Conservation (phyloP, 1,140 invertebrate genomes). For the Leptopilina boulardi region DNA sequence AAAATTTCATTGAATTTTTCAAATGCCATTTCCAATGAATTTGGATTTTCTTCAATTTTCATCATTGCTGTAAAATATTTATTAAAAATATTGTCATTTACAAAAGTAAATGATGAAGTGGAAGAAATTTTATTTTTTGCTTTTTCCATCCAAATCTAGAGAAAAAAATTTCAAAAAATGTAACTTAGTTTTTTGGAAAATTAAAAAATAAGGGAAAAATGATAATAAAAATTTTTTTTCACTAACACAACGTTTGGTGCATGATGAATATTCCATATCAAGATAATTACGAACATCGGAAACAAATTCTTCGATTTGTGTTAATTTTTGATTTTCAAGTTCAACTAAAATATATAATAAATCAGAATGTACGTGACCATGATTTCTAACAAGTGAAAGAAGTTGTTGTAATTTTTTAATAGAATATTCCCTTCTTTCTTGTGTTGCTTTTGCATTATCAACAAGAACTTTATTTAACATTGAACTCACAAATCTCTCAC, state of each 20-base stretch:
- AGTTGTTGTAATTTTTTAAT: conserved; percentile 64
- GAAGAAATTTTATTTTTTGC: conserved; percentile 54
- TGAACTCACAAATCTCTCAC: conserved; percentile 58
- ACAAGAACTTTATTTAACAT: conserved; percentile 60
- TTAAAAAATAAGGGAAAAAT: no score
- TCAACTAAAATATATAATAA: conserved; percentile 69
- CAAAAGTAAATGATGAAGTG: conserved; percentile 43
- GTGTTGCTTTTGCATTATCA: conserved; percentile 53
- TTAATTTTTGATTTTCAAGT: conserved; percentile 61
- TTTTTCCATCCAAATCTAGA: conserved; percentile 64
- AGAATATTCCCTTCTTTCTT: conserved; percentile 55
- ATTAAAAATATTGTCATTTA: conserved; percentile 63
- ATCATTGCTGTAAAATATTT: conserved; percentile 64
- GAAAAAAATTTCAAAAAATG: conserved; percentile 32
- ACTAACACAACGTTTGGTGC: conserved; percentile 67
- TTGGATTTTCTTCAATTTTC: conserved; percentile 41
- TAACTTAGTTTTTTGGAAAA: conserved; percentile 41
- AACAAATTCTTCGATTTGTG: conserved; percentile 64
- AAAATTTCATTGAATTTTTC: conserved; percentile 56
- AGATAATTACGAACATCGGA: conserved; percentile 65
- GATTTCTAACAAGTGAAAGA: conserved; percentile 57
- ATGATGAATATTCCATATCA: conserved; percentile 63
- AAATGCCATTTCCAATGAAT: conserved; percentile 51
- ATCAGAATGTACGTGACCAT: conserved; percentile 67
- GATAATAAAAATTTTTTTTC: conserved; percentile 41